Base-by-base conservation (phyloP, 2,888 invertebrate species). In the Protodeltote pygarga region DNA sequence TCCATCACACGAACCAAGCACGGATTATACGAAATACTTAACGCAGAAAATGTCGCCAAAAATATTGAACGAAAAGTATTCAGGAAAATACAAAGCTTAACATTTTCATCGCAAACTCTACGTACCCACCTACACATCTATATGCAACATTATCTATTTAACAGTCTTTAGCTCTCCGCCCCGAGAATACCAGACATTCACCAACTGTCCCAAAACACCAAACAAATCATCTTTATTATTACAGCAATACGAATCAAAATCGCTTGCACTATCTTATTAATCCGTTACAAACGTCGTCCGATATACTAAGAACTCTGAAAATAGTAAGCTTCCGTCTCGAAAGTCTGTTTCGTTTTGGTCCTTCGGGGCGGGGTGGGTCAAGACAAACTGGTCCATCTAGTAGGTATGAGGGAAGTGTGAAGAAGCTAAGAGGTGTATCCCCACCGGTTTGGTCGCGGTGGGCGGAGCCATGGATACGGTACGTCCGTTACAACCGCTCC, bases 341-440 rank as follows among this genome's bases (percentile, higher is more conserved):
- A 21, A 23, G 13, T 55, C 48, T 6, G 27, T 11, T 24, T 17
- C 24, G 23, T 51, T 42, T 37, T 41, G 47, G 29, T 35, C 28
- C 48, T 39, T 64, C 63, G 75, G 75, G 81, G 78, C 41, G 73
- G 49, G 53, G 71, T 35, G 70, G 87, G 52, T 78, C 85, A 69
- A 53, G 49, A 38, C 57, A 61, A 24, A 62, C 58, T 79, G 85
- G 89, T 71, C 75, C 63, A 64, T 79, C 88, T 89, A 89, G 84
- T 87, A 87, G 88, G 87, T 84, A 87, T 79, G 76, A 81, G 80
- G 84, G 81, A 87, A 89, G 88, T 87, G 89, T 89, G 87, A 89
- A 89, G 87, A 87, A 82, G 87, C 85, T 89, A 88, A 88, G 87
- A 89, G 89, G 89, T 89, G 88, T 87, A 84, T 85, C 87, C 82